phyloP scores from a whole-genome alignment of 2,797 vertebrate genomes.

The Acropternis orthonyx region DNA sequence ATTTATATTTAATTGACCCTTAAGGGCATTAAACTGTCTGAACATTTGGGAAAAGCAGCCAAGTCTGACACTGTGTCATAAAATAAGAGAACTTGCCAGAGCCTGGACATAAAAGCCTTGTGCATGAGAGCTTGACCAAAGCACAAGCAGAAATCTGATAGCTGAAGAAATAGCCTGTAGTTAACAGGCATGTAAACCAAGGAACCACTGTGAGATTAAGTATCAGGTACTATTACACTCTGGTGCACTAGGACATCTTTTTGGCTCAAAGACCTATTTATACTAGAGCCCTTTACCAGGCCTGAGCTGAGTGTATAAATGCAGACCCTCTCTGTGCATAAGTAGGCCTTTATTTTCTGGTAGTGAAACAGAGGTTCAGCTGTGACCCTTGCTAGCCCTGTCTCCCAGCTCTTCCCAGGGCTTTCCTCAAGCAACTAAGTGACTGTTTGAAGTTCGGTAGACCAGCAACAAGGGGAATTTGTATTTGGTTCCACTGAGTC shows the following conservation, averaged over 20 bases:
- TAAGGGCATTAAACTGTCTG: slow-evolving; percentile 13
- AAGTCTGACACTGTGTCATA: slow-evolving; percentile 1
- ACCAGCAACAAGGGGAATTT: slow-evolving; percentile 50
- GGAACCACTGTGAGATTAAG: slow-evolving; percentile 15
- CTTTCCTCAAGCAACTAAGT: slow-evolving; percentile 12
- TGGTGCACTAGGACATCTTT: slow-evolving; percentile 9
- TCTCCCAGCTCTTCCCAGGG: slow-evolving; percentile 30
- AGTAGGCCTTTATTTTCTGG: slow-evolving; percentile 34
- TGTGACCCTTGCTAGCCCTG: slow-evolving; percentile 40
- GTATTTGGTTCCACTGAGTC: slow-evolving; percentile 21
- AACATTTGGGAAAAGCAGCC: slow-evolving; percentile 42
- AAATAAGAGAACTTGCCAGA: slow-evolving; percentile 15
- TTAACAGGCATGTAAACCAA: slow-evolving; percentile 9
- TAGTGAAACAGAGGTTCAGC: slow-evolving; percentile 21
- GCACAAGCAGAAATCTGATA: slow-evolving; percentile 37
- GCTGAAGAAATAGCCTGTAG: background rate
- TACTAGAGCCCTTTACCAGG: background rate
- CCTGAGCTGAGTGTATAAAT: background rate
- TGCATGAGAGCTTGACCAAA: slow-evolving; percentile 29
- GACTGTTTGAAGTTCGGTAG: slow-evolving; percentile 43
- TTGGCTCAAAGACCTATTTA: slow-evolving; percentile 53
- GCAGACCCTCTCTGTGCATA: background rate
- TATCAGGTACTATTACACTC: slow-evolving; percentile 19
- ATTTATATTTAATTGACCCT: slow-evolving; percentile 46
- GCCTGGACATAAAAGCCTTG: slow-evolving; percentile 17